Evolutionary conservation across 2,113 vertebrate species (phyloP).

Genomic region (Stigmatopora argus): DNA sequence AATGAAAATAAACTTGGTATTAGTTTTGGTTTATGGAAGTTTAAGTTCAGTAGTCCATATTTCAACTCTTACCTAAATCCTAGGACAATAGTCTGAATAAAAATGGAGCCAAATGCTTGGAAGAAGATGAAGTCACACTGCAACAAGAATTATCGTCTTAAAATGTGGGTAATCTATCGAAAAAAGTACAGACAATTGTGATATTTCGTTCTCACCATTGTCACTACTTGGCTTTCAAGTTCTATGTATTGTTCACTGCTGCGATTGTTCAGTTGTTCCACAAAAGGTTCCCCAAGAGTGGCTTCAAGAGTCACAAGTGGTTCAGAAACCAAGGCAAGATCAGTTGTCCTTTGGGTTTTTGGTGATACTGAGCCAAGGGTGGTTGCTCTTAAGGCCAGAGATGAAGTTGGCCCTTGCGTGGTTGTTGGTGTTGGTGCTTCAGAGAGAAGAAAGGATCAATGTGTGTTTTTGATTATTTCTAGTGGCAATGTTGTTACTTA

Average conservation of each 20-base stretch:
- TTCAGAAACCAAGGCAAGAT: not conserved
- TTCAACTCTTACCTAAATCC: not conserved
- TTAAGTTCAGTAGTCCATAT: not conserved
- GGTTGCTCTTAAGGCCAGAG: not conserved
- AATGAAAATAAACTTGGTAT: no score
- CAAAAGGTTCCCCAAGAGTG: slow-evolving; percentile 3
- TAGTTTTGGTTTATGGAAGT: no score
- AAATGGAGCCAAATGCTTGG: not conserved
- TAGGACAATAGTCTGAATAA: not conserved
- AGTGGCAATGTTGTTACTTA: no score
- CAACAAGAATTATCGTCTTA: not conserved
- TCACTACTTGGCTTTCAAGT: not conserved
- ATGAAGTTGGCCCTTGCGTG: not conserved
- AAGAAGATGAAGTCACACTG: slow-evolving; percentile 1
- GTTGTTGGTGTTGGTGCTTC: not conserved
- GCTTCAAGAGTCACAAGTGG: not conserved
- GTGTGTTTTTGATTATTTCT: no score
- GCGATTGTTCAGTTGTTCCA: not conserved
- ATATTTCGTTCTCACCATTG: not conserved
- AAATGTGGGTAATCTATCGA: not conserved
- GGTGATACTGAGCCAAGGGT: not conserved
- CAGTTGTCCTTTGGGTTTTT: not conserved
- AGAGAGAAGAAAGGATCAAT: no score
- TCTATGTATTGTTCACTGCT: not conserved
- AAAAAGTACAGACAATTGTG: not conserved